Base-by-base conservation (phyloP, 2,797 vertebrate genomes). In the Gymnoscopelus microlampas region DNA sequence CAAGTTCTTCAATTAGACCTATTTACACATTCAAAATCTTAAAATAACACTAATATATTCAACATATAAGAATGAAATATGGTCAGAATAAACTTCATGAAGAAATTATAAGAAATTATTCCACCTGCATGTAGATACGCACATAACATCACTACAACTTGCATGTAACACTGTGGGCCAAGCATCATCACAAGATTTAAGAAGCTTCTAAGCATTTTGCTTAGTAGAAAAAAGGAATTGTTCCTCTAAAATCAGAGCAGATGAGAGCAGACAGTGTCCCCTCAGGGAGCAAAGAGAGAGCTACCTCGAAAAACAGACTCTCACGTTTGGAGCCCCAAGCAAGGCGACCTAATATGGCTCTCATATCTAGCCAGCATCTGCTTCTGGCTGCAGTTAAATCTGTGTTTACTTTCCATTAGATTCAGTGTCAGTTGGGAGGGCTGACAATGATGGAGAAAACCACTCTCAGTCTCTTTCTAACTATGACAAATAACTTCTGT, bases 351-450 rank as follows among this genome's bases (percentile, higher is more conserved):
- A 69, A 71, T 81, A 68, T 73, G 77, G 79, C 76, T 80, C 79
- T 86, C 74, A 79, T 82, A 82, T 87, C 77, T 80, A 12, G 8
- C 69, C 61, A 66, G 76, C 5, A 10, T 71, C 66, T 77, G 79
- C 63, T 44, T 53, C 53, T 11, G 57, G 78, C 75, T 63, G 75
- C 64, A 74, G 74, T 80, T 76, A 82, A 64, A 63, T 78, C 62
- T 60, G 74, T 71, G 58, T 80, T 80, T 81, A 61, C 79, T 87
- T 84, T 87, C 74, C 81, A 86, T 86, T 88, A 82, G 81, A 85
- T 80, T 84, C 59, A 70, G 79, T 85, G 85, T 87, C 76, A 81
- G 66, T 8, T 70, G 87, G 83, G 85, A 82, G 60, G 29, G 64
- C 57, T 3, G 15, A 76, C 84, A 80, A 83, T 73, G 73, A 63